phyloP scores from a whole-genome alignment of 2,797 vertebrate species.

The Heliangelus exortis region DNA sequence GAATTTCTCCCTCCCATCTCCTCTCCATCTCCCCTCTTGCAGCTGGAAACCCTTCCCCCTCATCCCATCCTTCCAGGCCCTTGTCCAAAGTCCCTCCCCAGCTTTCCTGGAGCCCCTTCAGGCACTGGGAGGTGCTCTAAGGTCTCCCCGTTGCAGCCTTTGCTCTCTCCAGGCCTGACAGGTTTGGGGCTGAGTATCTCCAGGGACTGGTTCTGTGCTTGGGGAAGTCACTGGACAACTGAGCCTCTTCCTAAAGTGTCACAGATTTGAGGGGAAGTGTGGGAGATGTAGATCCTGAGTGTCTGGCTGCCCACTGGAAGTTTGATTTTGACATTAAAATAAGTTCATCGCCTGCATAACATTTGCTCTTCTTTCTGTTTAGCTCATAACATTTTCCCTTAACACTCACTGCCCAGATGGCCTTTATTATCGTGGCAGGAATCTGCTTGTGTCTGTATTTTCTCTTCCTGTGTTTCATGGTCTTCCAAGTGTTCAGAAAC shows the following conservation, averaged over 20 bases:
- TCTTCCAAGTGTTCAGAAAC: conserved; percentile 97
- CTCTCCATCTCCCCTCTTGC: too few relatives aligned
- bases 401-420: conserved; percentile 87
- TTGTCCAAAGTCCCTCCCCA: too few relatives aligned
- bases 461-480: conserved; percentile 98
- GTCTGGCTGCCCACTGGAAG: not conserved
- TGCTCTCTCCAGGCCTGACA: not conserved
- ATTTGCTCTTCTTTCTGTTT: not conserved
- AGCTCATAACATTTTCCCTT: conserved; percentile 64
- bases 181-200: not conserved
- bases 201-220: not conserved
- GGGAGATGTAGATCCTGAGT: not conserved
- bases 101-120: too few relatives aligned
- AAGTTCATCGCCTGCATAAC: not conserved
- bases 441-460: conserved; percentile 98
- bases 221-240: not conserved
- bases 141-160: too few relatives aligned
- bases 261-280: not conserved
- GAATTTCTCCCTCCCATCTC: too few relatives aligned
- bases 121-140: too few relatives aligned
- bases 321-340: not conserved
- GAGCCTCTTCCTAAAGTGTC: not conserved
- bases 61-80: too few relatives aligned
- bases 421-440: conserved; percentile 96
- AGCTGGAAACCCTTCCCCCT: too few relatives aligned